These are phyloP conservation scores for Tanypteryx hageni DNA, from an alignment of 2,888 invertebrate genomes.

Conservation along the genomic window DNA sequence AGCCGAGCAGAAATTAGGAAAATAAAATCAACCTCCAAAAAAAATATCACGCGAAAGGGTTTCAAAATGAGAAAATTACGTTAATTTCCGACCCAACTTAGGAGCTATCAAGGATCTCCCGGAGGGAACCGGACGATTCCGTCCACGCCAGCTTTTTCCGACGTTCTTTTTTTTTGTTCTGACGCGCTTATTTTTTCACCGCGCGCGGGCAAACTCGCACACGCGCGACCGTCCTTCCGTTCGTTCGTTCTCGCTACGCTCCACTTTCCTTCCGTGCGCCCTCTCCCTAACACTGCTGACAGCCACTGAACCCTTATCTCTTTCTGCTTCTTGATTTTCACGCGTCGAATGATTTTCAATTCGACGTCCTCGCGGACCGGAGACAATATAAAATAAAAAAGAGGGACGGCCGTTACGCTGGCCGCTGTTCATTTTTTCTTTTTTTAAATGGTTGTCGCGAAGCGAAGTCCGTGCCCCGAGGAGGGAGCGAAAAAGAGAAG, in stretches of 20 bases:
- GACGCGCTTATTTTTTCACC: no score
- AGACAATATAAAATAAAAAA: slow-evolving; percentile 37
- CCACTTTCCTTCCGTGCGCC: background rate
- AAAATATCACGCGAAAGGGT: no score
- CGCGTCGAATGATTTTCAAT: slow-evolving; percentile 52
- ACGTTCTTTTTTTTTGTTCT: no score
- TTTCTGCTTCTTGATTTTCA: slow-evolving; percentile 52
- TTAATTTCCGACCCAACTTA: no score
- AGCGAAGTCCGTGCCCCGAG: background rate
- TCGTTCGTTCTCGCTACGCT: background rate
- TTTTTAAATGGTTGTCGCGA: background rate
- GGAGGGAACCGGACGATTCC: no score
- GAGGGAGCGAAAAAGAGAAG: background rate
- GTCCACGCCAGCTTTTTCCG: no score
- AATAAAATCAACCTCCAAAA: no score
- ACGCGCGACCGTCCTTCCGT: background rate
- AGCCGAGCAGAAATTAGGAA: no score
- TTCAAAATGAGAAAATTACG: no score
- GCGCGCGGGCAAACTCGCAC: background rate
- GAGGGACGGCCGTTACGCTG: background rate
- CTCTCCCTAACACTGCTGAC: slow-evolving; percentile 36
- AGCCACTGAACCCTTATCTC: slow-evolving; percentile 54
- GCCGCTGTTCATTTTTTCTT: background rate
- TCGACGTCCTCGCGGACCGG: slow-evolving; percentile 35
- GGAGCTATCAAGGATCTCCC: no score